These are phyloP conservation scores for Trichopria drosophilae DNA, from an alignment of 2,888 invertebrate genomes.

Conservation along the genomic window DNA sequence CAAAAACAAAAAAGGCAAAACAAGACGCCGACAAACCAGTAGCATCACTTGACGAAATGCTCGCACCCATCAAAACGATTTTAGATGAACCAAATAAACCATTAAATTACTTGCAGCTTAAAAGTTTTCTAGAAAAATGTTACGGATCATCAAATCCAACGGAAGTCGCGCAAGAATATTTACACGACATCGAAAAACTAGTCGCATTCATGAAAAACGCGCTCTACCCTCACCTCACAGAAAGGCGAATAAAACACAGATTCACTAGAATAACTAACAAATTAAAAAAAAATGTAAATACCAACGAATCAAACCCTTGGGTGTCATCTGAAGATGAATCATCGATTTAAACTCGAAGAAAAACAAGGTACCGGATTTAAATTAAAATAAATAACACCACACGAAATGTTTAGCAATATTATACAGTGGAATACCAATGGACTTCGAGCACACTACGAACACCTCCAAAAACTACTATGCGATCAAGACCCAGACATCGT, in stretches of 20 bases:
- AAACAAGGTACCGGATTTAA: too few species aligned
- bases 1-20: too few species aligned
- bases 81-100: neutral
- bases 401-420: constrained; percentile 11
- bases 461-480: constrained; percentile 3
- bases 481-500: neutral
- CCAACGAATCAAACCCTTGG: too few species aligned
- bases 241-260: neutral
- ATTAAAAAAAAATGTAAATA: too few species aligned
- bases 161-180: too few species aligned
- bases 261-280: constrained; percentile 12
- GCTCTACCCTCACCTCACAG: constrained; percentile 2
- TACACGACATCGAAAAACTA: neutral
- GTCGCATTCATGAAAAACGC: neutral
- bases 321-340: too few species aligned
- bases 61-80: neutral
- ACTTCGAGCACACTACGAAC: neutral
- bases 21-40: too few species aligned
- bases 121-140: constrained; percentile 8
- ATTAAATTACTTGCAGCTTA: constrained; percentile 3
- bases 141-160: too few species aligned
- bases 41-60: neutral
- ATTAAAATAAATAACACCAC: too few species aligned
- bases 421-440: constrained; percentile 20
- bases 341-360: too few species aligned